Base-by-base conservation (phyloP, 2,797 vertebrate genomes). In the Microchirus variegatus region DNA sequence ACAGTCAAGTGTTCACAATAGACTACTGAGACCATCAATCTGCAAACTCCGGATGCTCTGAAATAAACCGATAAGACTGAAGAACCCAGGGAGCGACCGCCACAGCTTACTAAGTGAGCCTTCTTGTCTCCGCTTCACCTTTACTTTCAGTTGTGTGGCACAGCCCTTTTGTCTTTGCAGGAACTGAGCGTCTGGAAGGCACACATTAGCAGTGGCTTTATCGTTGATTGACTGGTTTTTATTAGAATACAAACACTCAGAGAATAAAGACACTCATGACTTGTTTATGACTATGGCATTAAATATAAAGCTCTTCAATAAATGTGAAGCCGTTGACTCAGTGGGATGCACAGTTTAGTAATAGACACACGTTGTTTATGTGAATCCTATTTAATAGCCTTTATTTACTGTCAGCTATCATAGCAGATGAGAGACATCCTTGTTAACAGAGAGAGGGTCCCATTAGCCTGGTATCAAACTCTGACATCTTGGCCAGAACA, bases 51-150 rank as follows among this genome's bases (percentile, higher is more conserved):
- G 49, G 58, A 67, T 49, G 12, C 59, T 68, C 74, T 86, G 83
- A 85, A 83, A 83, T 37, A 47, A 71, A 78, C 63, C 47, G 80
- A 81, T 59, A 82, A 86, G 70, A 52, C 41, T 0, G 11, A 49
- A 60, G 51, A 65, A 53, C 35, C 60, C 49, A 50, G 47, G 26
- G 36, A 63, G 53, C 70, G 14, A 67, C 59, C 40, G 43, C 26
- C 65, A 14, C 53, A 60, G 79, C 62, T 72, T 70, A 76, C 70
- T 78, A 72, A 82, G 18, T 53, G 45, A 77, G 63, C 63, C 62
- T 54, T 53, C 36, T 22, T 22, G 63, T 73, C 59, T 67, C 42
- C 41, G 70, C 41, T 40, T 56, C 16, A 70, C 63, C 40, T 38
- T 63, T 50, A 44, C 52, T 71, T 51, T 54, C 49, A 66, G 5